A percentile compares a stretch with the other conserved stretches of the same genome.
phyloP scores from a whole-genome alignment of 2,888 invertebrate genomes.

The Ethmia dodecea region DNA sequence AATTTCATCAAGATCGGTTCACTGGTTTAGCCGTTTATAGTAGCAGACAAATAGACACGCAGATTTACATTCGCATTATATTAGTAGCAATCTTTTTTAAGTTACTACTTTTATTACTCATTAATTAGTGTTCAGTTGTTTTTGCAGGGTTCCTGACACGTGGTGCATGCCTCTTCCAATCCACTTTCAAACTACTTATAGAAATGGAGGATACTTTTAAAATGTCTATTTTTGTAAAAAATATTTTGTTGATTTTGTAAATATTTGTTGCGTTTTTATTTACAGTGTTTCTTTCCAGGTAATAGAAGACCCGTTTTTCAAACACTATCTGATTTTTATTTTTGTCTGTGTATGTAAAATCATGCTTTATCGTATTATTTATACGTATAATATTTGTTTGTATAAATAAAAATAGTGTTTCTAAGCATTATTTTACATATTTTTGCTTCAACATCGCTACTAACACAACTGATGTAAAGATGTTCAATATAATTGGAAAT shows the following conservation, averaged over 20 bases:
- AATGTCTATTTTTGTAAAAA: constrained; percentile 55
- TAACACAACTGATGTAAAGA: constrained; percentile 48
- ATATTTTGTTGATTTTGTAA: constrained; percentile 9
- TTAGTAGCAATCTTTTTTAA: background rate
- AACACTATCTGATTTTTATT: constrained; percentile 23
- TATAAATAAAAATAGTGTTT: constrained; percentile 4
- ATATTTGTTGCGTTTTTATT: constrained; percentile 10
- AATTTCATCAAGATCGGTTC: too few species aligned
- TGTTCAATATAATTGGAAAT: constrained; percentile 48
- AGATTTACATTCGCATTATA: too few species aligned
- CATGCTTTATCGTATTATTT: constrained; percentile 23
- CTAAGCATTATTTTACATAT: constrained; percentile 33
- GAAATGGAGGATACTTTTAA: constrained; percentile 69
- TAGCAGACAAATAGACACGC: too few species aligned
- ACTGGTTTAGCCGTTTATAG: too few species aligned
- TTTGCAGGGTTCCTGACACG: constrained; percentile 1
- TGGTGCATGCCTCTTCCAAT: constrained; percentile 31
- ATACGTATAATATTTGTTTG: background rate
- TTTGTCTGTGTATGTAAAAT: constrained; percentile 32
- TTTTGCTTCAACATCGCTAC: constrained; percentile 39
- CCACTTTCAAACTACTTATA: constrained; percentile 32
- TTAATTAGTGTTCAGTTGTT: constrained; percentile 24
- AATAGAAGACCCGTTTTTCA: constrained; percentile 2
- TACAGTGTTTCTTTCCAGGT: constrained; percentile 13
- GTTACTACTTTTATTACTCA: too few species aligned